phyloP scores from a whole-genome alignment of 1,140 invertebrate species.

The Drosophila tristis region DNA sequence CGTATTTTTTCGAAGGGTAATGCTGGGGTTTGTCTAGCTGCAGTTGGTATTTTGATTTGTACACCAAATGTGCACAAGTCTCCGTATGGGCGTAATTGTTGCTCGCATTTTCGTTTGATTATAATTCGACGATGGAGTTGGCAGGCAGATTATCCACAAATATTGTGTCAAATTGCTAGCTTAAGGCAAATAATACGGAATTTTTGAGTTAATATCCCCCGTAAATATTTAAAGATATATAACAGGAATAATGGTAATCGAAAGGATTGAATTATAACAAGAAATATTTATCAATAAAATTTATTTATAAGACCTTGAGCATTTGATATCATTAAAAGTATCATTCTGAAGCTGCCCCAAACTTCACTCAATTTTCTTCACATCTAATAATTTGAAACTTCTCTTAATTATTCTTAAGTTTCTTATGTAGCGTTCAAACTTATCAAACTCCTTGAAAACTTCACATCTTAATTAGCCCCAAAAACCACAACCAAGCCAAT shows the following conservation, averaged over 20 bases:
- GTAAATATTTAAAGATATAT: no score
- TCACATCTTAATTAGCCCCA: no score
- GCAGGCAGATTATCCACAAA: slow-evolving; percentile 6
- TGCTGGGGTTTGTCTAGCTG: slow-evolving; percentile 12
- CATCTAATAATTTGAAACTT: background rate
- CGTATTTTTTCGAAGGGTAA: background rate
- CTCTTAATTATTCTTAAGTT: no score
- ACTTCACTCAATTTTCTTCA: background rate
- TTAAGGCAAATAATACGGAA: slow-evolving; percentile 3
- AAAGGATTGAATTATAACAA: no score
- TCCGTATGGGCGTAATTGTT: slow-evolving; percentile 39
- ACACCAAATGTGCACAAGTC: slow-evolving; percentile 34
- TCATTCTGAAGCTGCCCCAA: background rate
- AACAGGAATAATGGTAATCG: no score
- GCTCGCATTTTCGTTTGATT: slow-evolving; percentile 6
- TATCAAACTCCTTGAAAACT: no score
- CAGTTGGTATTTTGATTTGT: slow-evolving; percentile 65
- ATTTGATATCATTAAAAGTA: no score
- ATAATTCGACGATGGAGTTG: slow-evolving; percentile 1
- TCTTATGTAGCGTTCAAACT: no score
- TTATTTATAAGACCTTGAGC: no score
- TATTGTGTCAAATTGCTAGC: slow-evolving; percentile 7
- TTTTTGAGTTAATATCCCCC: no score
- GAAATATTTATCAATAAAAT: background rate
- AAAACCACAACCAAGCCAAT: slow-evolving; percentile 4